These are phyloP conservation scores for Nephrotoma flavescens DNA, from an alignment of 2,888 invertebrate species.

Conservation along the genomic window DNA sequence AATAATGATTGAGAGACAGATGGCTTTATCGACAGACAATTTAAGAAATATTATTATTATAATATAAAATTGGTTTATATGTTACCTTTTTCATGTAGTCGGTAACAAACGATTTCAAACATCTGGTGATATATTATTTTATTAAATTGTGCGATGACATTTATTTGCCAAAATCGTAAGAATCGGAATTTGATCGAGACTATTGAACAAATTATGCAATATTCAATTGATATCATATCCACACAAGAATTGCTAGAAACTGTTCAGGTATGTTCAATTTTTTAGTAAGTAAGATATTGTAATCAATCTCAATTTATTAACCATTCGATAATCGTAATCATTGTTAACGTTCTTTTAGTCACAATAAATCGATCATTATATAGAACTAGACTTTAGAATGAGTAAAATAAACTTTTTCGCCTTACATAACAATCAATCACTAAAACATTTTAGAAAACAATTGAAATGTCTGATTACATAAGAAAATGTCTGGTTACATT, in stretches of 20 bases:
- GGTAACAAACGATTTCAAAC: background rate
- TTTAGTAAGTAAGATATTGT: too few species aligned
- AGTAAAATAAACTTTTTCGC: too few species aligned
- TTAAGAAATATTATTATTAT: background rate
- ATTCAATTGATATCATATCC: too few species aligned
- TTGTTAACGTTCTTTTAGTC: too few species aligned
- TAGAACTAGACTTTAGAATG: too few species aligned
- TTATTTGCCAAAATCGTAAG: background rate
- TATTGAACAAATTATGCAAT: too few species aligned
- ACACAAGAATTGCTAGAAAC: too few species aligned
- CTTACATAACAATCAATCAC: background rate
- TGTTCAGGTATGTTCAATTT: too few species aligned
- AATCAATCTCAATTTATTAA: too few species aligned
- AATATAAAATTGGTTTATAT: background rate
- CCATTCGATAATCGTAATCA: too few species aligned
- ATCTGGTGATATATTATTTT: background rate
- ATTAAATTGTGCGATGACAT: background rate
- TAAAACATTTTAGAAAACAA: background rate
- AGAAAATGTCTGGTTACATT: background rate
- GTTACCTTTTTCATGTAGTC: background rate
- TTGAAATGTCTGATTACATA: background rate
- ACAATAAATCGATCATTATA: too few species aligned
- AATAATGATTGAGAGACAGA: background rate
- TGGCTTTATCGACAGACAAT: background rate
- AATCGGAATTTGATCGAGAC: too few species aligned